Conservation (phyloP, 2,113 vertebrate species). For the Herpailurus yagouaroundi region DNA sequence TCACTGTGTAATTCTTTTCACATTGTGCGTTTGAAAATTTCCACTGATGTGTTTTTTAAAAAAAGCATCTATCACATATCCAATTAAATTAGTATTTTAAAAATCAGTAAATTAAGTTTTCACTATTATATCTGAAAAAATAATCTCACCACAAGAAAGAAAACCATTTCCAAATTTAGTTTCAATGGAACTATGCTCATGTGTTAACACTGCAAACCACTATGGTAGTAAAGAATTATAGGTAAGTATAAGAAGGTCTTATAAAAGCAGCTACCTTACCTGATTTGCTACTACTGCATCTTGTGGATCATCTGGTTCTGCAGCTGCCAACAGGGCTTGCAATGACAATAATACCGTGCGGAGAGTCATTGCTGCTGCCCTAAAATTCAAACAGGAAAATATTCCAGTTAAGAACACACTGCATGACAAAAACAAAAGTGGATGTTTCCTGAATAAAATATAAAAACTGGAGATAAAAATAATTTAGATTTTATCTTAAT, state of each 20-base stretch:
- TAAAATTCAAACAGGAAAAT: constrained; percentile 80
- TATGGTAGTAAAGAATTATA: neutral
- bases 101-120: neutral
- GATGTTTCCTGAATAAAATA: neutral
- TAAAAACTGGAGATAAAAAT: neutral
- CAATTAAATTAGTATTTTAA: neutral
- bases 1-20: neutral
- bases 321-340: constrained; percentile 96
- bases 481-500: neutral
- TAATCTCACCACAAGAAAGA: neutral
- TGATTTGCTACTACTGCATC: constrained; percentile 99
- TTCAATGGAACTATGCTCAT: neutral
- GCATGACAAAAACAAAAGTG: neutral
- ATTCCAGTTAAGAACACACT: neutral
- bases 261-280: constrained; percentile 84
- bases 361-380: constrained; percentile 99
- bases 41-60: neutral
- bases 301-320: constrained; percentile 98
- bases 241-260: neutral
- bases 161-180: constrained; percentile 34
- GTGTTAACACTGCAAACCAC: neutral
- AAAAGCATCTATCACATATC: neutral
- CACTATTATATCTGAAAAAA: neutral
- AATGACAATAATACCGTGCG: constrained; percentile 97
- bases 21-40: neutral